Base-by-base conservation (phyloP, 1,140 invertebrate genomes). In the Aphidius ervi region DNA sequence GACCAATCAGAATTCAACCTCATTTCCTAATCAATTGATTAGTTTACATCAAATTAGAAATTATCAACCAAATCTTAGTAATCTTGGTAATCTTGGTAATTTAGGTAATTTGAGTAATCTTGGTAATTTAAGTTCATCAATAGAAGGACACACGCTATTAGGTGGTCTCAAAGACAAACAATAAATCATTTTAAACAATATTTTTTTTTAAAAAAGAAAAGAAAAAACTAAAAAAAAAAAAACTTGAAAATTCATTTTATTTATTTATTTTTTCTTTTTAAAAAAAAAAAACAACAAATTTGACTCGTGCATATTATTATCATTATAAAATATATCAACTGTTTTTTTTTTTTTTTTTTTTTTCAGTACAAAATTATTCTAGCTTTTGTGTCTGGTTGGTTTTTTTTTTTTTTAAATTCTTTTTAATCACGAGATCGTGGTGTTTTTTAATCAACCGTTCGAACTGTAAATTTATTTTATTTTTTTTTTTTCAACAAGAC, bases 21-120 rank as follows among this genome's bases (percentile, higher is more conserved):
- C 87, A 61, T 96, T 95, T 77, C 94, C 94, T 53, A 97, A 96
- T 76, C 94, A 97, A 75, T 84, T 97, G 68, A 95, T 98, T 70
- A 96, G 94, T 64, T 83, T 98, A 57, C 94, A 97, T 80, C 94
- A 97, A 80, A 97, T 98, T 70, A 86, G 95, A 70, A 98, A 97
- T 77, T 97, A 97, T 81, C 93, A 95, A 74, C 93, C 93, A 6
- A 86, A 82, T 74, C 79, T 78, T 82, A 82, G 83, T 5, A 76
- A 79, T 58, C 69, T 79, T 4, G 71, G 77, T 16, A 76, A 78
- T 58, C 68, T 80, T 8, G 74, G 78, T 6, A 75, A 79, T 59
- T 64, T 79, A 3, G 67, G 75, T 40, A 80, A 78, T 61, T 67
- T 80, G 8, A 69, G 75, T 57, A 80, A 79, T 66, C 66, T 79